Percentiles rank a stretch among this genome's conserved stretches.
phyloP scores from a whole-genome alignment of 92 coral and sea anemone genomes.

The Blastomussa wellsi region DNA sequence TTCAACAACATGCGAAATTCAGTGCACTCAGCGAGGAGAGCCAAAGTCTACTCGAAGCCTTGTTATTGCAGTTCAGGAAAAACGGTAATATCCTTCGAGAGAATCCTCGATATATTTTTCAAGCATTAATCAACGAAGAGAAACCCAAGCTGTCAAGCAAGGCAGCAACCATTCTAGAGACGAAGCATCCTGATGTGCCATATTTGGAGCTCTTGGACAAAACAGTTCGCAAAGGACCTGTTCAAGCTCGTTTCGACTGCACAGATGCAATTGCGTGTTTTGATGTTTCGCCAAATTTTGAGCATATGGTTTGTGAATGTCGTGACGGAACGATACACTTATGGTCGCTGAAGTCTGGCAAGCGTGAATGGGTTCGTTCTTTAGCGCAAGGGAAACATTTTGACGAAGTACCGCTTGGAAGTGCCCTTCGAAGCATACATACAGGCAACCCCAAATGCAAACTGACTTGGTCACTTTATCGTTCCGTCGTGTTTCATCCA shows the following conservation, averaged over 20 bases:
- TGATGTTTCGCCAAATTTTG: constrained; percentile 22
- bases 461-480: not conserved
- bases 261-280: constrained; percentile 8
- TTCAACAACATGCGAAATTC: not conserved
- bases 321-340: not conserved
- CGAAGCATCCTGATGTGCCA: not conserved
- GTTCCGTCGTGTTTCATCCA: constrained; percentile 32
- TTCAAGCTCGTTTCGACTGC: constrained; percentile 3
- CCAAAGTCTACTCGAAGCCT: not conserved
- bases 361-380: not conserved
- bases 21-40: not conserved
- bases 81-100: constrained; percentile 3
- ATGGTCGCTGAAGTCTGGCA: constrained; percentile 4
- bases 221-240: not conserved
- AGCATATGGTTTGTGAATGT: constrained; percentile 18
- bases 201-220: constrained; percentile 12
- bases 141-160: not conserved
- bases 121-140: constrained; percentile 21
- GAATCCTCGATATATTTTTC: constrained; percentile 21
- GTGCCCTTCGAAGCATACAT: not conserved
- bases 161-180: not conserved
- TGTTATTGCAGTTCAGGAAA: constrained; percentile 3
- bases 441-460: not conserved
- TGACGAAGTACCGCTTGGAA: not conserved
- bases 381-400: not conserved